Evolutionary conservation across 1,140 invertebrate genomes (phyloP), one percentile per base, ranked within the genome.

Genomic region (Cyclargus thomasi): DNA sequence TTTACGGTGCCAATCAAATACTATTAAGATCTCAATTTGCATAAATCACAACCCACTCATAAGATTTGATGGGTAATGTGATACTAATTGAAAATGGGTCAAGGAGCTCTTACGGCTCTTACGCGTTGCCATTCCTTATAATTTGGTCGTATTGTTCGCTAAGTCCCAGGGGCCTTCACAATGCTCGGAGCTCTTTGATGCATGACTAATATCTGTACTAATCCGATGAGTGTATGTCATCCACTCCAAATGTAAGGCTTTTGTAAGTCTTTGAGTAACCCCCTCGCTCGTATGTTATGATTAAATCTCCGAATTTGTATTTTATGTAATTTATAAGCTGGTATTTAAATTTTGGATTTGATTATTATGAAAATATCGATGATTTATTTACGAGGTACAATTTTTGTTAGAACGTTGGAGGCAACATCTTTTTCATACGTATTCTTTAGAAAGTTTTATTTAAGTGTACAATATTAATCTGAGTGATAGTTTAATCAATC

Each of bases 191-290:
- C 72, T 80, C 85, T 90, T 90, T 90, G 85, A 88, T 86, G 87
- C 85, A 87, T 90, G 80, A 73, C 72, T 90, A 88, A 90, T 83
- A 83, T 85, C 79, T 78, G 72, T 74, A 82, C 84, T 88, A 86
- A 88, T 84, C 79, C 77, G 76, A 80, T 77, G 82, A 74, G 81
- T 76, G 81, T 82, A 81, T 88, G 87, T 83, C 84, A 89, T 83
- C 81, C 80, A 85, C 81, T 86, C 68, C 72, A 87, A 86, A 85
- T 85, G 78, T 76, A 77, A 67, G 78, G 79, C 79, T 82, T 85
- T 81, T 74, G 66, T 75, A 74, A 47, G 74, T 77, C 74, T 86
- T 59, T 82, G 79, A 63, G 66, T 66, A 82, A 79, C 80, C 78
- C 74, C 76, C 79, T 72, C 74, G 76, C 67, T 16, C 74, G 69